A percentile compares a stretch with the other conserved stretches of the same genome.
Evolutionary conservation across 2,113 vertebrate genomes (phyloP).

Genomic region (Nyctereutes procyonoides): DNA sequence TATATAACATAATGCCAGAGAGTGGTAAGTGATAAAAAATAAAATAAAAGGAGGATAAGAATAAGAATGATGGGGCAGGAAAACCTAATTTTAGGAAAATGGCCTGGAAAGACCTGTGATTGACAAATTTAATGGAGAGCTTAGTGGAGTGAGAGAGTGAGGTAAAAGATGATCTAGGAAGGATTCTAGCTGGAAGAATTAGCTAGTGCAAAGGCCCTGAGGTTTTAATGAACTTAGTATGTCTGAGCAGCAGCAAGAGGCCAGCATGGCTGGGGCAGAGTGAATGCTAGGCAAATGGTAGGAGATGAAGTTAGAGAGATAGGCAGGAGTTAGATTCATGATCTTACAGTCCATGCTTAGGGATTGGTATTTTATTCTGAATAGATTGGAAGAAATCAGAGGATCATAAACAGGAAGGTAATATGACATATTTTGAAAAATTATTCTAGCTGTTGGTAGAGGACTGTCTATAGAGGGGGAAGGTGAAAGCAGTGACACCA

Average conservation of each 20-base stretch:
- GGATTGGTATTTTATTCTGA: neutral
- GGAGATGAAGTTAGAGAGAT: neutral
- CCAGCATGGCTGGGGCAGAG: too few species aligned
- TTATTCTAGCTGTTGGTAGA: neutral
- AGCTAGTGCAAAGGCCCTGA: neutral
- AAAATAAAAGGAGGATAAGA: neutral
- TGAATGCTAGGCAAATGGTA: neutral
- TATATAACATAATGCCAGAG: neutral
- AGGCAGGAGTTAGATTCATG: neutral
- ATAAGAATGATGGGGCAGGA: neutral
- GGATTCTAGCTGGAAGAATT: neutral
- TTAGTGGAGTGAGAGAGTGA: neutral
- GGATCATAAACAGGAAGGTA: neutral
- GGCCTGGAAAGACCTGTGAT: neutral
- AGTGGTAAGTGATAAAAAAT: neutral
- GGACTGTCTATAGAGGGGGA: neutral
- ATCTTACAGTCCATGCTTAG: neutral
- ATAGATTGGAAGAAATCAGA: neutral
- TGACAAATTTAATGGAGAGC: neutral
- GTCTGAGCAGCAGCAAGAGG: neutral
- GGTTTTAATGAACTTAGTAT: neutral
- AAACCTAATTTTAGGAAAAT: neutral
- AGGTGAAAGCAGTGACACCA: neutral
- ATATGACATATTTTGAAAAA: neutral
- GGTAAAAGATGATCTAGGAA: neutral